Conservation (phyloP, 2,888 invertebrate genomes). For the Baccha elongata region DNA sequence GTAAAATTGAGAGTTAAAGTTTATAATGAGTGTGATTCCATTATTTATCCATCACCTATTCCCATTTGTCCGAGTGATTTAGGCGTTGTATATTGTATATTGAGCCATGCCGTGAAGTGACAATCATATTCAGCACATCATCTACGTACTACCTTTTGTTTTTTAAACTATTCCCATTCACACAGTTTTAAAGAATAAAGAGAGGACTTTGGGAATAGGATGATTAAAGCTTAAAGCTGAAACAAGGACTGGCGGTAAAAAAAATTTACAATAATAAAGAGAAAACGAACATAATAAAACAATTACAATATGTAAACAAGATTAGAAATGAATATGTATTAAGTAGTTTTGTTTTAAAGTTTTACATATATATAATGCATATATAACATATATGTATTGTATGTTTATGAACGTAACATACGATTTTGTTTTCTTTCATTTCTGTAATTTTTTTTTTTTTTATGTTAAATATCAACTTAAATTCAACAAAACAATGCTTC, state of each 20-base stretch:
- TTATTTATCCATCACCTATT: constrained; percentile 29
- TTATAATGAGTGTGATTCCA: constrained; percentile 47
- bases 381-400: constrained; percentile 44
- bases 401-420: constrained; percentile 64
- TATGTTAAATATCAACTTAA: constrained; percentile 73
- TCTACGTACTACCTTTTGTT: background rate
- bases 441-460: constrained; percentile 60
- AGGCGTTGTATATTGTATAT: background rate
- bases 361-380: constrained; percentile 45
- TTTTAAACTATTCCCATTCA: constrained; percentile 6
- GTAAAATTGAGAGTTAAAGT: constrained; percentile 77
- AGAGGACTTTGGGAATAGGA: constrained; percentile 19
- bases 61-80: constrained; percentile 4
- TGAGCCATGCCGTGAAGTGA: constrained; percentile 3
- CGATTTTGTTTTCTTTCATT: constrained; percentile 45
- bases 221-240: constrained; percentile 39
- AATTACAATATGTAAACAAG: constrained; percentile 54
- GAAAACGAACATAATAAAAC: constrained; percentile 42
- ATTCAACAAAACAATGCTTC: constrained; percentile 73
- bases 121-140: background rate
- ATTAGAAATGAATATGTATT: constrained; percentile 62
- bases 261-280: constrained; percentile 56
- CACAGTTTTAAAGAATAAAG: constrained; percentile 10
- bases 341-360: constrained; percentile 68
- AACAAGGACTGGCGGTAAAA: constrained; percentile 47